A percentile compares a stretch with the other conserved stretches of the same genome.
Evolutionary conservation across 92 coral and sea anemone genomes (phyloP).

Genomic region (Zoanthus sansibaricus): DNA sequence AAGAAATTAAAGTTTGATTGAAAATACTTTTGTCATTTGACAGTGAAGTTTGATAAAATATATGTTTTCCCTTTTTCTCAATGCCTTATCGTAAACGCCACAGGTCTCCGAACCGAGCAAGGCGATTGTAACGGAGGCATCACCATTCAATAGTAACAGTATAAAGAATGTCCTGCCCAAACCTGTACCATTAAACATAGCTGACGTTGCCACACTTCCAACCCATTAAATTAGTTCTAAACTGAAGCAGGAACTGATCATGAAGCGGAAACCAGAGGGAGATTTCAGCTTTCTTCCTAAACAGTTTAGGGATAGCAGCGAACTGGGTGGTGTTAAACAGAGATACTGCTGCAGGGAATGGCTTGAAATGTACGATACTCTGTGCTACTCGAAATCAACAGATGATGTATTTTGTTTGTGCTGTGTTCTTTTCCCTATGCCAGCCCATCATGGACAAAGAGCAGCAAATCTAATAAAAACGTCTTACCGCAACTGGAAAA

Average conservation of each 20-base stretch:
- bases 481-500: neutral
- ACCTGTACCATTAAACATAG: conserved; percentile 3
- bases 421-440: conserved; percentile 63
- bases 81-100: neutral
- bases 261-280: conserved; percentile 50
- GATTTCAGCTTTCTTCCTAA: conserved; percentile 55
- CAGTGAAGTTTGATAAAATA: no score
- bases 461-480: neutral
- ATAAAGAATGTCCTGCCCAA: neutral
- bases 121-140: neutral
- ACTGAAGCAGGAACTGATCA: conserved; percentile 1
- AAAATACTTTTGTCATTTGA: no score
- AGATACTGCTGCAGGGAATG: conserved; percentile 62
- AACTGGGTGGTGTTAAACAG: conserved; percentile 61
- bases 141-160: neutral
- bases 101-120: neutral
- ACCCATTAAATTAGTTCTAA: neutral
- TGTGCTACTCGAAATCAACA: conserved; percentile 67
- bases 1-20: no score
- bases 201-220: neutral
- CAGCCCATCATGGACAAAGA: conserved; percentile 62
- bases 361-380: conserved; percentile 62
- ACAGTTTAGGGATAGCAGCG: conserved; percentile 59
- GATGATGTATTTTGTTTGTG: conserved; percentile 58
- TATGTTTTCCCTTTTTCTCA: neutral